Percentiles rank a stretch among this genome's conserved stretches.
phyloP scores from a whole-genome alignment of 2,113 vertebrate species.

The Solenodon paradoxus region DNA sequence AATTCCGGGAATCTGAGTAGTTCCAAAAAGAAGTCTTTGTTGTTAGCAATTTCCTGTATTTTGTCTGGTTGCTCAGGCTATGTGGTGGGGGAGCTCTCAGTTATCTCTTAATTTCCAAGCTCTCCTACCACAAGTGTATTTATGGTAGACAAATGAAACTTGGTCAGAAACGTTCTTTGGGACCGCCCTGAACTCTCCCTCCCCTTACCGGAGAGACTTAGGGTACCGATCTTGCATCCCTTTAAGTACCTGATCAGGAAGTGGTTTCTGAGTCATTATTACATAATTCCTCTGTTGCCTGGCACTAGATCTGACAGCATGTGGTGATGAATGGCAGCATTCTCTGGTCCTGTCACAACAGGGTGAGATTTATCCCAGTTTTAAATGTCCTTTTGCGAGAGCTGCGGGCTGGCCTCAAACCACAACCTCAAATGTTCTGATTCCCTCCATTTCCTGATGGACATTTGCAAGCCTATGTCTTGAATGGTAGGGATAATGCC shows the following conservation, averaged over 20 bases:
- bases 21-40: neutral
- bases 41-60: neutral
- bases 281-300: neutral
- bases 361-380: neutral
- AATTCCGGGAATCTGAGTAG: neutral
- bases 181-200: neutral
- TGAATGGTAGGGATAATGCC: neutral
- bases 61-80: neutral
- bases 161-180: neutral
- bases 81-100: neutral
- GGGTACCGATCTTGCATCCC: too few species aligned
- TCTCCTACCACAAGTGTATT: rapidly evolving
- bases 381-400: too few species aligned
- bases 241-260: too few species aligned
- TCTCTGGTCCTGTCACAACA: neutral
- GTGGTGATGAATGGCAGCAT: neutral
- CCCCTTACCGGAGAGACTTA: neutral
- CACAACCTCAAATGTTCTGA: neutral
- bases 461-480: neutral
- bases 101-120: rapidly evolving
- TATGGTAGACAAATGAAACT: too few species aligned
- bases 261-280: neutral
- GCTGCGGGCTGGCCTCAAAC: neutral
- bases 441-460: neutral
- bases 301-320: neutral